These are phyloP conservation scores for Caenorhabditis sinica DNA, from an alignment of 2,888 invertebrate species.

Conservation along the genomic window DNA sequence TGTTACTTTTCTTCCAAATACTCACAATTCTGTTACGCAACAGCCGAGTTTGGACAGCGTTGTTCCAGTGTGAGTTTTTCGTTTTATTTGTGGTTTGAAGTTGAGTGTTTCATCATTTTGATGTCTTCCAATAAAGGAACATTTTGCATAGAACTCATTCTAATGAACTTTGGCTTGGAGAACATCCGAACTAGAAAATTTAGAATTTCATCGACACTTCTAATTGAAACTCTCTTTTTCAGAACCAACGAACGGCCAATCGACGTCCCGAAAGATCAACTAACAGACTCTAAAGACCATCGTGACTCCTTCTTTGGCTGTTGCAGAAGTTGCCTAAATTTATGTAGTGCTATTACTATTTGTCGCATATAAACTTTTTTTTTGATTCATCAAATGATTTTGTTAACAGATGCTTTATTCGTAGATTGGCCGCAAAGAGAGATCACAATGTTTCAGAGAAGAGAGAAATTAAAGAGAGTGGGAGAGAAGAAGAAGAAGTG, in stretches of 20 bases:
- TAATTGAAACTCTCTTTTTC: not conserved
- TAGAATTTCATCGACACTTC: too few species aligned
- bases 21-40: not conserved
- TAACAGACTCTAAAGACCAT: not conserved
- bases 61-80: constrained; percentile 3
- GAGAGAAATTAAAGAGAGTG: too few species aligned
- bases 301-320: not conserved
- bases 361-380: constrained; percentile 5
- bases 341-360: constrained; percentile 27
- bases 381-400: not conserved
- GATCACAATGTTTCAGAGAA: not conserved
- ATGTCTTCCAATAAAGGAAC: too few species aligned
- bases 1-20: not conserved
- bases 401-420: constrained; percentile 6
- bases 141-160: too few species aligned
- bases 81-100: not conserved
- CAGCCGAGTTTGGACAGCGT: constrained; percentile 2
- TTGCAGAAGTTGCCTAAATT: constrained; percentile 5
- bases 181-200: too few species aligned
- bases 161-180: too few species aligned
- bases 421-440: not conserved
- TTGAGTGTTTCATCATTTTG: not conserved
- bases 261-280: not conserved
- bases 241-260: constrained; percentile 2
- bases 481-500: not conserved